These are phyloP conservation scores for Dreissena rostriformis DNA, from an alignment of 1,140 invertebrate genomes.

Conservation along the genomic window DNA sequence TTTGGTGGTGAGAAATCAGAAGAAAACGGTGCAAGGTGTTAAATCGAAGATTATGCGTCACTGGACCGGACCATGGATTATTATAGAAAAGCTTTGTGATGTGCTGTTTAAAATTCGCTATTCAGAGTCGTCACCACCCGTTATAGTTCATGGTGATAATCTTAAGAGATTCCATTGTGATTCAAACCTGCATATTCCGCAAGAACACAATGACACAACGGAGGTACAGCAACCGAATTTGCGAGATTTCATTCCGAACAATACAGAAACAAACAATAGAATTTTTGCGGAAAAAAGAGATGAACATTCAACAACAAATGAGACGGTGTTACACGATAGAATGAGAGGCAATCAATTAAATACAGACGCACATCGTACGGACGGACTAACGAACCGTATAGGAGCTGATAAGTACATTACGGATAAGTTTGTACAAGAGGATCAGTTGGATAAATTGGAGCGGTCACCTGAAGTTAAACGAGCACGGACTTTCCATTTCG, in stretches of 20 bases:
- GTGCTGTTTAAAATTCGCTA: constrained; percentile 43
- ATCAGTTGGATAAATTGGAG: not conserved
- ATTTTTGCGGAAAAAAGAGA: not conserved
- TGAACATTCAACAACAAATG: not conserved
- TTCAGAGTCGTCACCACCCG: constrained; percentile 4
- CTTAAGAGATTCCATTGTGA: constrained; percentile 15
- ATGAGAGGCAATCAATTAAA: not conserved
- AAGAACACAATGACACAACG: not conserved
- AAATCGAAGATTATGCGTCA: constrained; percentile 49
- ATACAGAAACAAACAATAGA: not conserved
- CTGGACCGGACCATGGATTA: constrained; percentile 53
- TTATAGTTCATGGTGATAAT: constrained; percentile 51
- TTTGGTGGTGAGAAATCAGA: constrained; percentile 46
- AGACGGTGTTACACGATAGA: not conserved
- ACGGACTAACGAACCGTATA: not conserved
- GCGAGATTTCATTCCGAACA: not conserved
- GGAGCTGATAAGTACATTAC: not conserved
- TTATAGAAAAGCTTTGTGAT: constrained; percentile 43
- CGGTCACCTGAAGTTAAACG: not conserved
- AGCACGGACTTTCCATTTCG: not conserved
- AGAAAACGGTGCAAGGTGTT: constrained; percentile 19
- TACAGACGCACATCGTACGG: not conserved
- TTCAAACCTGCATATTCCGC: not conserved
- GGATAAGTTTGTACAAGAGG: not conserved
- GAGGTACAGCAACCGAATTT: constrained; percentile 1